These are phyloP conservation scores for Uria aalge DNA, from an alignment of 2,113 vertebrate species.

Conservation along the genomic window DNA sequence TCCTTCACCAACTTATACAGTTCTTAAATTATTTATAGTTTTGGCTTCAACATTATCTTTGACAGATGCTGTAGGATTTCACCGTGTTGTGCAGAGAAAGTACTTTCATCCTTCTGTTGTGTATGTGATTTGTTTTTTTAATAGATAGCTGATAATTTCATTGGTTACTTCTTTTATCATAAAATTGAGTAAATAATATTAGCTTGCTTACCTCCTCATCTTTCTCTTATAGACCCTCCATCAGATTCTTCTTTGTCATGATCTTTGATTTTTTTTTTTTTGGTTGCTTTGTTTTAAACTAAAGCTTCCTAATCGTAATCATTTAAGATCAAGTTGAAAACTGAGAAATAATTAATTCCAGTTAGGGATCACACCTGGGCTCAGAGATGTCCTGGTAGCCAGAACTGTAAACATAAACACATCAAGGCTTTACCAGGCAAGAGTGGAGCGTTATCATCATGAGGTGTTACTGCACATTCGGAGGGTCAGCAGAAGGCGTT, in stretches of 20 bases:
- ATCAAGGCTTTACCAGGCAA: background rate
- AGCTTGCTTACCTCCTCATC: background rate
- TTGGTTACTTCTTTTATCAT: background rate
- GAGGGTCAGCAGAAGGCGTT: background rate
- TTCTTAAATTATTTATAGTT: background rate
- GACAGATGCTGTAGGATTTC: background rate
- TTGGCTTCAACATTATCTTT: background rate
- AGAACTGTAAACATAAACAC: background rate
- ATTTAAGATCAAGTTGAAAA: background rate
- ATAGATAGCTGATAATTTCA: background rate
- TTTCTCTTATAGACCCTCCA: background rate
- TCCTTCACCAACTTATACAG: background rate
- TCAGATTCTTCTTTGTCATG: background rate
- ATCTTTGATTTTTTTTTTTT: background rate
- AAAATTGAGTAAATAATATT: background rate
- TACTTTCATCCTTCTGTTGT: background rate
- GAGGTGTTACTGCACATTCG: background rate
- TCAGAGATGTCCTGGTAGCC: background rate
- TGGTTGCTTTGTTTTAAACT: background rate
- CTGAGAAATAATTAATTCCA: background rate
- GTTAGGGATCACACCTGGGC: background rate
- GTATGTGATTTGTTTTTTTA: background rate
- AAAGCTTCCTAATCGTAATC: background rate
- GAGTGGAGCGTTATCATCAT: background rate
- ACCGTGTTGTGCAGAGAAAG: background rate